Evolutionary conservation across 2,888 invertebrate genomes (phyloP).

Genomic region (Drosophila sordidula): DNA sequence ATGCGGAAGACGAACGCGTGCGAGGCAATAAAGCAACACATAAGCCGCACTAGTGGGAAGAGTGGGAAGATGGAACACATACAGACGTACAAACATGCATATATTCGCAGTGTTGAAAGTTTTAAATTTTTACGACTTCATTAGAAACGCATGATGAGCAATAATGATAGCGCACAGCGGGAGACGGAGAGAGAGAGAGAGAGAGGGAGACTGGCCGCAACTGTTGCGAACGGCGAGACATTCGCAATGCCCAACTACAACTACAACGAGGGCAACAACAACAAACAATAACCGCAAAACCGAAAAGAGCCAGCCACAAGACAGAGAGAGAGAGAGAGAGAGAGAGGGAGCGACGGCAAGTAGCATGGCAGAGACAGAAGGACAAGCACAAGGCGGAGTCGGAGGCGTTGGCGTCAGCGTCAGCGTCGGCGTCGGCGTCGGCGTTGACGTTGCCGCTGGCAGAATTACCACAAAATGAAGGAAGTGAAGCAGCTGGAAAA

Average conservation of each 20-base stretch:
- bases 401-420: conserved; percentile 22
- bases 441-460: conserved; percentile 18
- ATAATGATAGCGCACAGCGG: conserved; percentile 60
- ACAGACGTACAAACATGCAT: not conserved
- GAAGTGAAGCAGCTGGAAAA: conserved; percentile 75
- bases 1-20: conserved; percentile 26
- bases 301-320: conserved; percentile 28
- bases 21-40: conserved; percentile 53
- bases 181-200: not conserved
- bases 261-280: conserved; percentile 5
- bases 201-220: conserved; percentile 34
- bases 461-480: conserved; percentile 38
- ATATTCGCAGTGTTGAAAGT: conserved; percentile 64
- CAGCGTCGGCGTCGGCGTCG: conserved; percentile 13
- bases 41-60: conserved; percentile 36
- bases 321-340: not conserved
- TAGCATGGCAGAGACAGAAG: not conserved
- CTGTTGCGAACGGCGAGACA: conserved; percentile 35
- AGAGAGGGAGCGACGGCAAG: not conserved
- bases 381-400: conserved; percentile 31
- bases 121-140: conserved; percentile 80
- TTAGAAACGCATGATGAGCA: conserved; percentile 81
- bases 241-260: conserved; percentile 25
- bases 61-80: conserved; percentile 22
- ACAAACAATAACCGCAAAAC: conserved; percentile 24